Percentiles rank a stretch among this genome's conserved stretches.
Conservation (phyloP, 1,140 invertebrate genomes). For the Tribolium madens region DNA sequence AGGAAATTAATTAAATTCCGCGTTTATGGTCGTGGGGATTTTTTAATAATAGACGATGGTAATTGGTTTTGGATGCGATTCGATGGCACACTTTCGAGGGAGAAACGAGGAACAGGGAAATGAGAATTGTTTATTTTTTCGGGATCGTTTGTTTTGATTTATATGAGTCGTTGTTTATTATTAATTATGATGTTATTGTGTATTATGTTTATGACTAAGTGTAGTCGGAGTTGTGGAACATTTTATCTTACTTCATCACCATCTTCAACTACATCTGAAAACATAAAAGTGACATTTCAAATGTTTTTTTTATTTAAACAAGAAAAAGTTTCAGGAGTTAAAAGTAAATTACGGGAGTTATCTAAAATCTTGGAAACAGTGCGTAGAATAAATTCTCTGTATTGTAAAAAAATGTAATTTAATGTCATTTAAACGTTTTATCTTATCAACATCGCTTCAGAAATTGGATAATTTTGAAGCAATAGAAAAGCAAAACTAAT, state of each 20-base stretch:
- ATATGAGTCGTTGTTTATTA: background rate
- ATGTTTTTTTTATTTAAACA: background rate
- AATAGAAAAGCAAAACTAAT: too few relatives aligned
- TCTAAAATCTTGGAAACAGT: background rate
- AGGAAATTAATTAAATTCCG: slow-evolving; percentile 34
- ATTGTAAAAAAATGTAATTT: too few relatives aligned
- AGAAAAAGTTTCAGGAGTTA: background rate
- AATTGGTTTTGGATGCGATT: slow-evolving; percentile 18
- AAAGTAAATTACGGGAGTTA: background rate
- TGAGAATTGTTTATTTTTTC: background rate
- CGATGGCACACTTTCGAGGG: slow-evolving; percentile 20
- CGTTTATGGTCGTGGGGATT: slow-evolving; percentile 8
- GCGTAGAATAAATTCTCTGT: background rate
- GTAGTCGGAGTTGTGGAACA: background rate
- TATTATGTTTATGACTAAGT: background rate
- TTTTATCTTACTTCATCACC: background rate
- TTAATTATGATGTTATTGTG: background rate
- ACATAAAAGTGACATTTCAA: background rate
- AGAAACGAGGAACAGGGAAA: background rate
- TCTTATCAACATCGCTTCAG: too few relatives aligned
- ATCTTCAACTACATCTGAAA: background rate
- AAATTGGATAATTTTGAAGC: too few relatives aligned
- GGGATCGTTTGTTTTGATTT: background rate
- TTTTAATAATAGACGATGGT: background rate
- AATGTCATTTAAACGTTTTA: too few relatives aligned